phyloP scores from a whole-genome alignment of 2,888 invertebrate species.

The Orgyia antiqua region DNA sequence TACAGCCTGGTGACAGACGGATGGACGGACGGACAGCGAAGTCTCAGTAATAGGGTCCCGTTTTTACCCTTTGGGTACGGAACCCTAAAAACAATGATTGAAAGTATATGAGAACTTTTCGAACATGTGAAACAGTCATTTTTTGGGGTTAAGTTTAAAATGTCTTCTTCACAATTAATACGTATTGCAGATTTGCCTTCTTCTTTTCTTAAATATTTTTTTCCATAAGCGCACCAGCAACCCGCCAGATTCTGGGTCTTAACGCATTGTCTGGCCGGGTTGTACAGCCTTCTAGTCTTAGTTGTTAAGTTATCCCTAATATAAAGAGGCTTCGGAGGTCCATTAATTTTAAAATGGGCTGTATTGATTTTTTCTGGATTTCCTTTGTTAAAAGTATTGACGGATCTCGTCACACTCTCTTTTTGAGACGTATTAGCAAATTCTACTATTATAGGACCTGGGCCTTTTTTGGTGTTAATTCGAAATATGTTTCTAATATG shows the following conservation, averaged over 20 bases:
- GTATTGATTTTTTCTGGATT: slow-evolving; percentile 5
- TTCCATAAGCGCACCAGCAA: slow-evolving; percentile 6
- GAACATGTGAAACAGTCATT: background rate
- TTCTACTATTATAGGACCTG: background rate
- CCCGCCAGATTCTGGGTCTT: slow-evolving; percentile 2
- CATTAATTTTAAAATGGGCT: slow-evolving; percentile 5
- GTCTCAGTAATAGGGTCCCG: no score
- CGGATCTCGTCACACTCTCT: slow-evolving; percentile 5
- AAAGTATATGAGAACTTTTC: no score
- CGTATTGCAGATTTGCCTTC: background rate
- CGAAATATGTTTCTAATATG: slow-evolving; percentile 6
- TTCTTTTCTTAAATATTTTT: slow-evolving; percentile 1
- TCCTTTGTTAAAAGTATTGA: slow-evolving; percentile 5
- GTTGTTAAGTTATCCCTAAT: slow-evolving; percentile 4
- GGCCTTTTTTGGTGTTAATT: slow-evolving; percentile 5
- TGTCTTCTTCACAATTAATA: background rate
- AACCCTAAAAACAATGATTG: no score
- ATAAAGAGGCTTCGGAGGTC: slow-evolving; percentile 2
- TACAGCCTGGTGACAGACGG: no score
- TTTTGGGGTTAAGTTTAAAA: background rate
- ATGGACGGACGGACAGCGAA: no score
- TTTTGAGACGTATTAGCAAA: slow-evolving; percentile 5
- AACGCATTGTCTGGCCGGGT: slow-evolving; percentile 3
- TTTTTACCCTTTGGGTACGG: no score
- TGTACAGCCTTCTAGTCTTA: slow-evolving; percentile 5